Percentiles rank a stretch among this genome's conserved stretches.
Conservation (phyloP, 2,888 invertebrate species). For the Drosophila sordidula region DNA sequence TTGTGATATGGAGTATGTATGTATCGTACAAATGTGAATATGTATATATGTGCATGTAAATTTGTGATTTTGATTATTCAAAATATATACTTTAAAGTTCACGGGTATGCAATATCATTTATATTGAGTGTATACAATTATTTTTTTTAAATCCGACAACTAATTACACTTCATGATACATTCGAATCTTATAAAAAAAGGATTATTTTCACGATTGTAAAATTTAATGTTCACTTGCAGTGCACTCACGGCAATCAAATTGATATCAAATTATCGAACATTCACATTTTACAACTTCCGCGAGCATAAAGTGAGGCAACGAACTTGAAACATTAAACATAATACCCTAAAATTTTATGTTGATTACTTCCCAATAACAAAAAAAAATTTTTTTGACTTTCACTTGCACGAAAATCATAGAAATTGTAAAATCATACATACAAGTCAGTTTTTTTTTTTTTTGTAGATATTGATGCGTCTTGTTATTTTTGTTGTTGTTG, state of each 20-base stretch:
- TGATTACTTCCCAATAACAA: conserved; percentile 37
- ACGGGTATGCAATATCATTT: background rate
- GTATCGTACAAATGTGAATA: too few relatives aligned
- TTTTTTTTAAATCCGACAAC: background rate
- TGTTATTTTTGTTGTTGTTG: conserved; percentile 7
- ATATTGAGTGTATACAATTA: background rate
- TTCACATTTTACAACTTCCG: conserved; percentile 55
- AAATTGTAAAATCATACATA: conserved; percentile 52
- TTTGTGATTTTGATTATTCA: too few relatives aligned
- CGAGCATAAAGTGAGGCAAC: conserved; percentile 43
- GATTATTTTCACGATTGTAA: background rate
- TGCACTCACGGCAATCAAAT: conserved; percentile 28
- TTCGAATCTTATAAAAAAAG: background rate
- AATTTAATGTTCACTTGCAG: conserved; percentile 10
- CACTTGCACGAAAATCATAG: conserved; percentile 55
- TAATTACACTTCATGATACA: conserved; percentile 37
- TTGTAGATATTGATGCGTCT: conserved; percentile 32
- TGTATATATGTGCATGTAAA: too few relatives aligned
- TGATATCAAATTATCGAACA: conserved; percentile 41
- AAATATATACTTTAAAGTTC: too few relatives aligned
- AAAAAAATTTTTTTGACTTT: conserved; percentile 49
- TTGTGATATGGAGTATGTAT: too few relatives aligned
- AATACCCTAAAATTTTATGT: conserved; percentile 40
- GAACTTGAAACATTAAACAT: conserved; percentile 61
- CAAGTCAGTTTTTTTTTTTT: conserved; percentile 51